Base-by-base conservation (phyloP, 2,113 vertebrate species). In the Myiopsitta monachus region DNA sequence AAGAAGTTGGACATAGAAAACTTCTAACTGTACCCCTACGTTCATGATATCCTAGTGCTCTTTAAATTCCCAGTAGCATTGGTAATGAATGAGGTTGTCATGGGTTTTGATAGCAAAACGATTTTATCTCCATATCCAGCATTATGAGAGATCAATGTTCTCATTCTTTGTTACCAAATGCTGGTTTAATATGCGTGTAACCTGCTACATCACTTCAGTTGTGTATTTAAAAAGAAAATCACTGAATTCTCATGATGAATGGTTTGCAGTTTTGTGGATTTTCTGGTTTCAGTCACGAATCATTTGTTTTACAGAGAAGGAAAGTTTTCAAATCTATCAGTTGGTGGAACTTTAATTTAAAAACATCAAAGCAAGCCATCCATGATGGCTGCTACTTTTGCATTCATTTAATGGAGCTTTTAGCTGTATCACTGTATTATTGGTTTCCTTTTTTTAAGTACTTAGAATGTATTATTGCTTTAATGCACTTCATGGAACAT, bases 401-500 rank as follows among this genome's bases (percentile, higher is more conserved):
- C 73, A 67, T 83, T 93, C 74, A 77, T 92, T 95, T 95, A 90
- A 69, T 81, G 94, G 90, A 74, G 87, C 92, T 95, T 96, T 96
- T 88, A 94, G 83, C 84, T 94, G 59, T 83, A 78, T 92, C 14
- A 2, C 79, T 13, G 9, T 81, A 78, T 94, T 96, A 95, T 86
- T 93, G 49, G 73, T 59, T 95, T 91, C 73, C 61, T 46, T 91
- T 94, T 96, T 96, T 87, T 57, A 94, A 94, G 91, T 87, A 63
- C 93, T 94, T 88, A 75, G 61, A 92, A 92, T 93, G 88, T 94
- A 90, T 97, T 96, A 97, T 94, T 96, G 80, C 87, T 89, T 96
- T 96, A 96, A 95, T 96, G 97, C 77, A 96, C 82, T 97, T 97
- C 97, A 97, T 92, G 96, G 95, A 96, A 90, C 95, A 89, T 57